Percentiles rank a stretch among this genome's conserved stretches.
These are phyloP conservation scores for Orientallactaga bullata DNA, from an alignment of 2,113 vertebrate species.

Conservation along the genomic window DNA sequence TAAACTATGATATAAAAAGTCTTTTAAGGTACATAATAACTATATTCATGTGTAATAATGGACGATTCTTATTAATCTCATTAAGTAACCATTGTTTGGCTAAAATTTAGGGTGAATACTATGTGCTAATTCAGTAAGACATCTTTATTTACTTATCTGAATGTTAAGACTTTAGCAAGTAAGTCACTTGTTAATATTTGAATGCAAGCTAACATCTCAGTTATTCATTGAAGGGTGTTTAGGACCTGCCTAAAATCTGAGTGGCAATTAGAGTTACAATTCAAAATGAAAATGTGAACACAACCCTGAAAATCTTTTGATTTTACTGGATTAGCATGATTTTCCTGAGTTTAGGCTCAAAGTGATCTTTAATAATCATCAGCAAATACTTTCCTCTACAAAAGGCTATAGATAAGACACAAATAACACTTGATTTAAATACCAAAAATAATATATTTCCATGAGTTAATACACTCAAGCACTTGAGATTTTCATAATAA, in stretches of 20 bases:
- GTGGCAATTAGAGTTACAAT: background rate
- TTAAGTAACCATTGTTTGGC: background rate
- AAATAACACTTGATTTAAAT: constrained; percentile 35
- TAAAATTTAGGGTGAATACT: background rate
- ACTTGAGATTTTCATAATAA: constrained; percentile 38
- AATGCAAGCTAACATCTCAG: constrained; percentile 13
- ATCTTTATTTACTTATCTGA: constrained; percentile 21
- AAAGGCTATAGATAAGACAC: background rate
- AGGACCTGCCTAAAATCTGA: background rate
- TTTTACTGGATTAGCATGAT: constrained; percentile 37
- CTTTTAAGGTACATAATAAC: background rate
- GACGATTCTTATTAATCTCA: constrained; percentile 1
- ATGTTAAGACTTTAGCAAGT: constrained; percentile 35
- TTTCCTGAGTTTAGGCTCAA: constrained; percentile 41
- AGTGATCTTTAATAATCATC: constrained; percentile 33
- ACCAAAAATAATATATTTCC: background rate
- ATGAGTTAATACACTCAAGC: constrained; percentile 52
- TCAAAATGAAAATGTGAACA: constrained; percentile 11
- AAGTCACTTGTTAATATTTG: constrained; percentile 31
- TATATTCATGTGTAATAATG: constrained; percentile 9
- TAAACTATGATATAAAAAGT: constrained; percentile 20
- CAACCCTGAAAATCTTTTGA: background rate
- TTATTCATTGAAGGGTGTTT: background rate
- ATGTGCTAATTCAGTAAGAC: background rate
- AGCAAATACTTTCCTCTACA: constrained; percentile 20